Evolutionary conservation across 2,888 invertebrate genomes (phyloP).

Genomic region (Resseliella maxima): DNA sequence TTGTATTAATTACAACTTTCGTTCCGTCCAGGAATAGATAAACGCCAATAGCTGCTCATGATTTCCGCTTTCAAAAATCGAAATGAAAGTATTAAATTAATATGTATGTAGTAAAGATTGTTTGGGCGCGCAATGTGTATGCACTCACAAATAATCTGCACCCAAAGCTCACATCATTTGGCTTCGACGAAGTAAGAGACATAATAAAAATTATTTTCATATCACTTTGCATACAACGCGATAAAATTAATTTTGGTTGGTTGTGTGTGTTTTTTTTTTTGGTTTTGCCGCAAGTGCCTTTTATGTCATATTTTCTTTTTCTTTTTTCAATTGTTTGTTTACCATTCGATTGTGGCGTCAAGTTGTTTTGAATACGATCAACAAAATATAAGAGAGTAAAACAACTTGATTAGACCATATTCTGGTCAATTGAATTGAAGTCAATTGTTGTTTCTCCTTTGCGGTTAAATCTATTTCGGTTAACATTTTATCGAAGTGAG

Average conservation of each 20-base stretch:
- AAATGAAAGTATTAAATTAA: constrained; percentile 51
- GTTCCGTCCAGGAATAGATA: constrained; percentile 30
- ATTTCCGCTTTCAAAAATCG: constrained; percentile 40
- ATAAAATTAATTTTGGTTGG: too few species aligned
- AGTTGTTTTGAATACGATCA: constrained; percentile 17
- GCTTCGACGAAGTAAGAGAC: too few species aligned
- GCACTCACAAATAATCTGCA: background rate
- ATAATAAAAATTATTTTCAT: background rate
- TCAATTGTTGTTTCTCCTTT: background rate
- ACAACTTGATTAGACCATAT: background rate
- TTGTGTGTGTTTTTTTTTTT: too few species aligned
- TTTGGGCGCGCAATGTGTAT: background rate
- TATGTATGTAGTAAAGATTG: background rate
- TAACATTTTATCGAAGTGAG: too few species aligned
- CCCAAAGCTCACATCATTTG: background rate
- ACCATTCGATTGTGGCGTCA: background rate
- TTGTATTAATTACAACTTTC: constrained; percentile 48
- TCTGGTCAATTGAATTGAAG: constrained; percentile 10
- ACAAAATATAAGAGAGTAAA: background rate
- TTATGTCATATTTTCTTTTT: background rate
- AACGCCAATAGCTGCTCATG: constrained; percentile 24
- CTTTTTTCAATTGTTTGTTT: background rate
- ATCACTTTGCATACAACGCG: too few species aligned
- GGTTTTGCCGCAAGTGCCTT: background rate
- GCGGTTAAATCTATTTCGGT: too few species aligned